These are phyloP conservation scores for Mercenaria mercenaria DNA, from an alignment of 1,140 invertebrate species.

Conservation along the genomic window DNA sequence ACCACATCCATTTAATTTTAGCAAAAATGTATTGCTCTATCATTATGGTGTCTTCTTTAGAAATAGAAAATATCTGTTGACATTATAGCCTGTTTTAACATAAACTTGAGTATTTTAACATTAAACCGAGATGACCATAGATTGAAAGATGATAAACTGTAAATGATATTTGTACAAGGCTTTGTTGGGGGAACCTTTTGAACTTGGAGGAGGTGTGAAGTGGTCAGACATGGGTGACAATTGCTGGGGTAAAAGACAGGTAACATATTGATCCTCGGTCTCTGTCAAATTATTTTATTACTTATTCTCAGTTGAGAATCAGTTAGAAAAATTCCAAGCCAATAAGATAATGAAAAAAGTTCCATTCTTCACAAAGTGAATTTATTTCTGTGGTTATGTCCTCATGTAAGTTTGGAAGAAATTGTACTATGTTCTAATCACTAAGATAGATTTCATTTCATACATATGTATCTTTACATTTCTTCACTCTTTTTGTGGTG, in stretches of 20 bases:
- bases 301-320: background rate
- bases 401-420: too few relatives aligned
- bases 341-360: too few relatives aligned
- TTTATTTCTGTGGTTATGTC: too few relatives aligned
- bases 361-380: too few relatives aligned
- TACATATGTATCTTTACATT: too few relatives aligned
- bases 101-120: conserved; percentile 50
- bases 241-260: background rate
- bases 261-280: background rate
- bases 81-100: conserved; percentile 38
- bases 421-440: too few relatives aligned
- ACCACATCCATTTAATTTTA: conserved; percentile 7
- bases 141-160: conserved; percentile 39
- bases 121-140: conserved; percentile 41
- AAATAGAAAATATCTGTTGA: conserved; percentile 25
- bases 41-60: conserved; percentile 28
- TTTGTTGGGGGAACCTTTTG: conserved; percentile 37
- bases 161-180: conserved; percentile 49
- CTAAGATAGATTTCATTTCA: too few relatives aligned
- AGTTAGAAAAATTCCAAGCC: too few relatives aligned
- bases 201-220: conserved; percentile 38
- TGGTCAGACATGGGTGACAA: conserved; percentile 3
- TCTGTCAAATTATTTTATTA: background rate
- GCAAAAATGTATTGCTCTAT: conserved; percentile 18
- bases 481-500: too few relatives aligned